Base-by-base conservation (phyloP, 2,797 vertebrate species). In the Peromyscus aztecus region DNA sequence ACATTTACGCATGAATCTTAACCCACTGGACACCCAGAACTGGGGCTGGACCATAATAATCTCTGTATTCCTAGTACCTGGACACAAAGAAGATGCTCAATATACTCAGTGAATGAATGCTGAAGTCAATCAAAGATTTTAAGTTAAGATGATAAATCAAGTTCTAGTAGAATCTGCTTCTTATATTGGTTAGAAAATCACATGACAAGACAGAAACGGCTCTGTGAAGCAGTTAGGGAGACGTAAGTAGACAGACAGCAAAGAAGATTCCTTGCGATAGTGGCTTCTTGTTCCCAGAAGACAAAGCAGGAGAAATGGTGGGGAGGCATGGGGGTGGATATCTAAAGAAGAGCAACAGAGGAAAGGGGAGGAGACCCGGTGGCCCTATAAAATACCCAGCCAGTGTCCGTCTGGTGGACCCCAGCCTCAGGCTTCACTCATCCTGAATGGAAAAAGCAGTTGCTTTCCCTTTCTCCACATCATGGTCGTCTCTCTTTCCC, bases 101-200 rank as follows among this genome's bases (percentile, higher is more conserved):
- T 73, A 13, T 19, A 31, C 13, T 73, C 49, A 83, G 24, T 34
- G 52, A 84, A 91, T 82, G 61, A 89, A 76, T 59, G 71, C 52
- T 65, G 34, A 46, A 91, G 43, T 59, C 49, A 91, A 82, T 9
- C 49, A 52, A 75, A 46, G 16, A 21, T 80, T 92, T 90, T 69
- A 40, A 23, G 17, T 82, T 85, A 91, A 94, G 43, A 82, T 7
- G 23, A 76, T 57, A 57, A 57, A 67, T 61, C 19, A 61, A 34
- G 55, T 84, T 88, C 77, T 95, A 89, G 49, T 52, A 82, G 49
- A 92, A 89, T 78, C 16, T 90, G 88, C n/a, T 57, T 85, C 23
- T 52, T 73, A 89, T 80, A 91, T 85, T 34, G 61, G 61, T 85
- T 85, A 37, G 71, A 65, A 29, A 92, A 80, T 83, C 87, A 80